Conservation (phyloP, 2,888 invertebrate genomes). For the Argynnis bischoffii region DNA sequence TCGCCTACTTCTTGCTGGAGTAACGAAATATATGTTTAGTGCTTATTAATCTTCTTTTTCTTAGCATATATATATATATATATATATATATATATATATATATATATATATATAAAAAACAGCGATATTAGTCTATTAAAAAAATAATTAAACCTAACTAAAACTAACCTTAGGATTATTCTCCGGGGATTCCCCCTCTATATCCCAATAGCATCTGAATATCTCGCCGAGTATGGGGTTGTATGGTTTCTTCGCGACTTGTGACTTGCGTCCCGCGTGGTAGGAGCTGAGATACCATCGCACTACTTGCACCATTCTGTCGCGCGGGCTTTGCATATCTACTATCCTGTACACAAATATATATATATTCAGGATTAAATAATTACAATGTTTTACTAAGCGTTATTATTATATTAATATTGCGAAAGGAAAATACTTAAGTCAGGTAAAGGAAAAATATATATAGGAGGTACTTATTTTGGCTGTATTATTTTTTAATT, state of each 20-base stretch:
- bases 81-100: no score
- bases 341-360: conserved; percentile 88
- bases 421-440: no score
- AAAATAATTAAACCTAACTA: background rate
- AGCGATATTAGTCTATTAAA: no score
- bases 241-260: conserved; percentile 99
- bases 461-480: no score
- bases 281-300: conserved; percentile 99
- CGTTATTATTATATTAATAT: no score
- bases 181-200: conserved; percentile 71
- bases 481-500: no score
- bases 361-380: background rate
- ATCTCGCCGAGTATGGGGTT: conserved; percentile 99
- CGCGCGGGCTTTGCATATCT: conserved; percentile 91
- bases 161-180: conserved; percentile 40
- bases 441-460: no score
- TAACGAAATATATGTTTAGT: background rate
- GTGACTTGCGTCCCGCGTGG: conserved; percentile 98
- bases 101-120: no score
- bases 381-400: no score
- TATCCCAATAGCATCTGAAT: conserved; percentile 94
- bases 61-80: no score
- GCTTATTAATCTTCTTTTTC: no score
- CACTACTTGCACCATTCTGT: conserved; percentile 96
- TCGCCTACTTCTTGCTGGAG: conserved; percentile 82